Evolutionary conservation across 2,797 vertebrate genomes (phyloP).

Genomic region (Falco rusticolus): DNA sequence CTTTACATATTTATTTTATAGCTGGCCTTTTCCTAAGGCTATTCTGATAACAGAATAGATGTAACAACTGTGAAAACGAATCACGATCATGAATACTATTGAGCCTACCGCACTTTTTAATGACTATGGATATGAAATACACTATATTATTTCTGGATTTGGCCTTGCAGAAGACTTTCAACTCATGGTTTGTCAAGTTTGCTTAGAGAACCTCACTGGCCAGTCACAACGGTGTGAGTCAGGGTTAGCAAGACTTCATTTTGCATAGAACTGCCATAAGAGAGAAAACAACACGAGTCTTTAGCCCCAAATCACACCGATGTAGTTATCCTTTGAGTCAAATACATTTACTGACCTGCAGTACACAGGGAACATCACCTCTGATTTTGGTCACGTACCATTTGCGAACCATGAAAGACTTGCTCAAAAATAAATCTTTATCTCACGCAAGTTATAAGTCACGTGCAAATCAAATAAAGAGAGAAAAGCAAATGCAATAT

Average conservation of each 20-base stretch:
- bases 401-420: neutral
- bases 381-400: neutral
- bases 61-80: neutral
- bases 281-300: neutral
- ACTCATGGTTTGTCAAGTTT: neutral
- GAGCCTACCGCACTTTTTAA: neutral
- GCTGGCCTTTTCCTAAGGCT: neutral
- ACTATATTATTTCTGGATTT: neutral
- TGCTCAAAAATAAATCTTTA: neutral
- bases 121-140: neutral
- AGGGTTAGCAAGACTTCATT: neutral
- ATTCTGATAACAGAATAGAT: neutral
- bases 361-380: neutral
- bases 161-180: neutral
- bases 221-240: neutral
- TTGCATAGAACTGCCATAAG: neutral
- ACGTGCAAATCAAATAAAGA: neutral
- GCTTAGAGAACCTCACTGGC: neutral
- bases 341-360: neutral
- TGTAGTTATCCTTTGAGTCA: neutral
- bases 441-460: rapidly evolving
- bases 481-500: neutral
- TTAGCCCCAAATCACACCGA: neutral
- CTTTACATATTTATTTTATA: slow-evolving; percentile 17
- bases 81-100: neutral